These are phyloP conservation scores for Euclidia mi DNA, from an alignment of 2,888 invertebrate genomes.

Conservation along the genomic window DNA sequence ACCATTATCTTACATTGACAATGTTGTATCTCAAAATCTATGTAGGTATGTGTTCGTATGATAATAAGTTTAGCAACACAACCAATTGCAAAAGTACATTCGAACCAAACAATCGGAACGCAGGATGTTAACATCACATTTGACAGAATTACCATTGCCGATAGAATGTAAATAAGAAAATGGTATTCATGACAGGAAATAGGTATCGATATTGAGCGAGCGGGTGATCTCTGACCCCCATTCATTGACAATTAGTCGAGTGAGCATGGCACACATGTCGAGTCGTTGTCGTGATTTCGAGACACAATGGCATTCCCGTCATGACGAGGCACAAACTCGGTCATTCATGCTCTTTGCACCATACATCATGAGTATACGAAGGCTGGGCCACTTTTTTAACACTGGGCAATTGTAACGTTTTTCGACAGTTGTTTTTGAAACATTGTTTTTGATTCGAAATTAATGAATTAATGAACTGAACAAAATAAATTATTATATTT, in stretches of 20 bases:
- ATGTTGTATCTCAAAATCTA: too few relatives aligned
- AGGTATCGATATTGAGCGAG: constrained; percentile 71
- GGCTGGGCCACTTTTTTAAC: constrained; percentile 46
- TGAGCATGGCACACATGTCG: constrained; percentile 63
- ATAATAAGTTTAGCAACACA: constrained; percentile 17
- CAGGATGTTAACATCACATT: constrained; percentile 51
- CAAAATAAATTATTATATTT: too few relatives aligned
- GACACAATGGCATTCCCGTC: constrained; percentile 87
- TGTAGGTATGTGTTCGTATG: too few relatives aligned
- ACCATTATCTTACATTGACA: too few relatives aligned
- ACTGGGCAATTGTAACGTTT: constrained; percentile 41
- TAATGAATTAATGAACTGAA: too few relatives aligned
- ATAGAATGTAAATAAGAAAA: constrained; percentile 44
- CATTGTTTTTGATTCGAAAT: too few relatives aligned
- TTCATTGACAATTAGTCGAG: constrained; percentile 88
- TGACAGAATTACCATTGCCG: constrained; percentile 28
- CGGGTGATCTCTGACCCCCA: constrained; percentile 85
- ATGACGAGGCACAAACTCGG: constrained; percentile 81
- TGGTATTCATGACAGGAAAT: constrained; percentile 79
- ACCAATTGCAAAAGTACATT: constrained; percentile 27
- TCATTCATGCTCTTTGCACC: constrained; percentile 81
- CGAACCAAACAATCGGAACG: constrained; percentile 29
- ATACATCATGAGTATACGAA: too few relatives aligned
- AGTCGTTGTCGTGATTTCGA: constrained; percentile 78
- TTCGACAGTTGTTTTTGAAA: too few relatives aligned